phyloP scores from a whole-genome alignment of 2,797 vertebrate species.

The Stomatorhinus walkeri region DNA sequence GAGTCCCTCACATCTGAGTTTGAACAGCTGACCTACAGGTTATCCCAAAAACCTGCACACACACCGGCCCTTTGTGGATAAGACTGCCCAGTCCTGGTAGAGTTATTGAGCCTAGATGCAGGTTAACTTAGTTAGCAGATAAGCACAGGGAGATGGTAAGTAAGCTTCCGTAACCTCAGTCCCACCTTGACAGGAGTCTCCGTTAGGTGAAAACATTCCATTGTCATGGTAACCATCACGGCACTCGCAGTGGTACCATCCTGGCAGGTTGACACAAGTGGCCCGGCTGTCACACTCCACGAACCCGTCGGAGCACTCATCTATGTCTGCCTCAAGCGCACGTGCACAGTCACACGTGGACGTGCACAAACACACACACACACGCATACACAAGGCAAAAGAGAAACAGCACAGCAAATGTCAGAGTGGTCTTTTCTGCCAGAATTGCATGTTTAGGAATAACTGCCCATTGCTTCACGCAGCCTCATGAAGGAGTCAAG shows the following conservation, averaged over 20 bases:
- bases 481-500: background rate
- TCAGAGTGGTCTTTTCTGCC: background rate
- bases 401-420: background rate
- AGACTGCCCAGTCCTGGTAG: background rate
- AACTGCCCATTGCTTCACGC: background rate
- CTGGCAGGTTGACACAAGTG: slow-evolving; percentile 92
- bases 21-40: background rate
- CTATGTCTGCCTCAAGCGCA: slow-evolving; percentile 71
- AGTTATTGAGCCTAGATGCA: background rate
- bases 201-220: slow-evolving; percentile 87
- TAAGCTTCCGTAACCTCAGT: slow-evolving; percentile 28
- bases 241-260: slow-evolving; percentile 99
- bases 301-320: slow-evolving; percentile 92
- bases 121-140: background rate
- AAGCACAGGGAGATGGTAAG: background rate
- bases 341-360: background rate
- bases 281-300: slow-evolving; percentile 95
- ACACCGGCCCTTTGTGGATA: background rate
- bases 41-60: background rate
- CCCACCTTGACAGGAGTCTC: slow-evolving; percentile 95
- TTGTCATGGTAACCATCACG: slow-evolving; percentile 98
- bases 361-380: background rate
- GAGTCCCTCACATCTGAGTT: background rate
- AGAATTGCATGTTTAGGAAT: background rate
- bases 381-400: background rate